phyloP scores from a whole-genome alignment of 2,797 vertebrate species.

The Sitta carolinensis region DNA sequence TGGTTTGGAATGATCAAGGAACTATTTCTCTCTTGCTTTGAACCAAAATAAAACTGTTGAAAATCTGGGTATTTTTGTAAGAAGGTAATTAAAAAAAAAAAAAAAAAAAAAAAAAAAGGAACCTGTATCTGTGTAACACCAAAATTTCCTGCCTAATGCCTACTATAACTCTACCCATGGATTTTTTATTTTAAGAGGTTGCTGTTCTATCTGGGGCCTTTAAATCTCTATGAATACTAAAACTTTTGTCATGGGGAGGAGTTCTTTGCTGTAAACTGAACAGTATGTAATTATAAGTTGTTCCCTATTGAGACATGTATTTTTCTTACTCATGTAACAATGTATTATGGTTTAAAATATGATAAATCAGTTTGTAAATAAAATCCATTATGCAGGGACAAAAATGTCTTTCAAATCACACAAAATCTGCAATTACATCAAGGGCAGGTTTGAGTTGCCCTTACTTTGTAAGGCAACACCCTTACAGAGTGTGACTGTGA shows the following conservation, averaged over 20 bases:
- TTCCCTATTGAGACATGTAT: not conserved
- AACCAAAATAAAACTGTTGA: not conserved
- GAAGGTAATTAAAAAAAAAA: not conserved
- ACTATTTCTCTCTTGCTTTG: not conserved
- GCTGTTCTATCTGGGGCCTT: not conserved
- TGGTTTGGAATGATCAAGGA: not conserved
- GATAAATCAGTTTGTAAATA: not conserved
- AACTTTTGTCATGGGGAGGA: not conserved
- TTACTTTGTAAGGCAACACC: too few species aligned
- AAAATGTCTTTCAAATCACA: not conserved
- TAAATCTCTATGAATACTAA: not conserved
- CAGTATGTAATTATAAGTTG: not conserved
- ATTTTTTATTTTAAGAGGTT: not conserved
- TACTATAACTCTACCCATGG: not conserved
- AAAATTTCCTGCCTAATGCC: not conserved
- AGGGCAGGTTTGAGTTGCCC: not conserved
- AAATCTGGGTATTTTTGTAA: not conserved
- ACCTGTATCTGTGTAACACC: not conserved
- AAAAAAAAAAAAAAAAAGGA: not conserved
- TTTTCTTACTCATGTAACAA: not conserved
- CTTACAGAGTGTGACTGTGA: too few species aligned
- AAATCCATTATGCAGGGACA: not conserved
- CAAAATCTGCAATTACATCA: not conserved
- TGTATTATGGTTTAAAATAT: not conserved
- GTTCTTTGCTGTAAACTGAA: not conserved